phyloP scores from a whole-genome alignment of 1,140 invertebrate species.

The Radopholus similis region DNA sequence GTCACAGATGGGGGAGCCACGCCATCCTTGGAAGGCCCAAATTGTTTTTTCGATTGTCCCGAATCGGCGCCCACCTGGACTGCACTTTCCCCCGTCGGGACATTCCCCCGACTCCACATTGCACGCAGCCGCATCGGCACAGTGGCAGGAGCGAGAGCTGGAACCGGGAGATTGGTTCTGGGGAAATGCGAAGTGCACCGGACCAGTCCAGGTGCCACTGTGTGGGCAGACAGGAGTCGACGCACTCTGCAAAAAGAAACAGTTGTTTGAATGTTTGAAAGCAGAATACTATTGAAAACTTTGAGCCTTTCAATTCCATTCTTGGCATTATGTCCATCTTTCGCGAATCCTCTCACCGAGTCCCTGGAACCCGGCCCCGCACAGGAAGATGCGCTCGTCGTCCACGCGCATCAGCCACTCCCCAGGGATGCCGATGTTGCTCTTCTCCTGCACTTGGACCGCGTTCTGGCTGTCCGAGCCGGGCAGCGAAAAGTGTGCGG shows the following conservation, averaged over 20 bases:
- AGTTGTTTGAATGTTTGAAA: neutral
- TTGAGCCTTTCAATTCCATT: no score
- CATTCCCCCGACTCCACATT: constrained; percentile 41
- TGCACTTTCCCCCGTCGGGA: constrained; percentile 39
- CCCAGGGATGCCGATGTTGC: constrained; percentile 48
- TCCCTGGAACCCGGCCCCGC: constrained; percentile 48
- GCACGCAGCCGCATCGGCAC: constrained; percentile 34
- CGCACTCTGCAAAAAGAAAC: constrained; percentile 30
- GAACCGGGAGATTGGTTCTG: neutral
- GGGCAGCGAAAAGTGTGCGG: constrained; percentile 33
- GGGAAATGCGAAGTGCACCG: neutral
- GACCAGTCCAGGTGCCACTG: constrained; percentile 50
- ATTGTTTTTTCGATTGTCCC: neutral
- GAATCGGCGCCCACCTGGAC: constrained; percentile 8
- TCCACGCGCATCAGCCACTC: constrained; percentile 46
- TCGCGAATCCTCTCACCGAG: constrained; percentile 14
- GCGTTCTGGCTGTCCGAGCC: constrained; percentile 40
- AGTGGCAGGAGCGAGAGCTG: constrained; percentile 38
- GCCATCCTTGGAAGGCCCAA: constrained; percentile 30
- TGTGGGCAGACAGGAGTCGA: constrained; percentile 37
- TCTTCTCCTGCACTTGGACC: constrained; percentile 34
- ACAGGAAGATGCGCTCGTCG: constrained; percentile 40
- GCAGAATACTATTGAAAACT: neutral
- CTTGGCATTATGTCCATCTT: no score
- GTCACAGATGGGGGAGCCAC: constrained; percentile 41